Percentiles rank a stretch among this genome's conserved stretches.
These are phyloP conservation scores for Saccopteryx leptura DNA, from an alignment of 2,113 vertebrate species.

Conservation along the genomic window DNA sequence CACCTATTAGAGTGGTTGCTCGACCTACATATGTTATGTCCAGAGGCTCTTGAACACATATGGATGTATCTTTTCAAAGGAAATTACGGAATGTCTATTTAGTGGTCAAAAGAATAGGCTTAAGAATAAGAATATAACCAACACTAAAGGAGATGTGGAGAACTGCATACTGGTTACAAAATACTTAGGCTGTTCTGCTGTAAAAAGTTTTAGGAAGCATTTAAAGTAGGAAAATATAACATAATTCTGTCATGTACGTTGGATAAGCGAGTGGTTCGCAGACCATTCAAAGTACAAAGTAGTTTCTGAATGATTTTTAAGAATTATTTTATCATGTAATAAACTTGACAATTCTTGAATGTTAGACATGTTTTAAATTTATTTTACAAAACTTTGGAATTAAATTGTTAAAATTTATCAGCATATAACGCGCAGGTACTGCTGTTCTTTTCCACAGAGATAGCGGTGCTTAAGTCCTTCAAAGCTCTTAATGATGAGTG, in stretches of 20 bases:
- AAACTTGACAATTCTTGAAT: constrained; percentile 53
- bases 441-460: not conserved
- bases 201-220: constrained; percentile 57
- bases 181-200: not conserved
- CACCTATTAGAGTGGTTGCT: not conserved
- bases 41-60: constrained; percentile 49
- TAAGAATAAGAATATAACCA: constrained; percentile 35
- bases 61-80: constrained; percentile 40
- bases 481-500: not conserved
- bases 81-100: constrained; percentile 62
- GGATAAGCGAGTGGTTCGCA: constrained; percentile 13
- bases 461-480: not conserved
- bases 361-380: constrained; percentile 47
- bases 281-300: constrained; percentile 1
- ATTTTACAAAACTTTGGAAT: constrained; percentile 45
- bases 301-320: constrained; percentile 61
- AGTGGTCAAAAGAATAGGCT: constrained; percentile 42
- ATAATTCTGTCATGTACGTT: not conserved
- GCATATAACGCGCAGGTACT: not conserved
- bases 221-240: constrained; percentile 46
- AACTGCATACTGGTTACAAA: constrained; percentile 5
- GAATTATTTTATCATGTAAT: constrained; percentile 57
- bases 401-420: constrained; percentile 53
- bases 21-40: constrained; percentile 8
- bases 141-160: not conserved